phyloP scores from a whole-genome alignment of 2,113 vertebrate genomes.

The Neopipo cinnamomea region DNA sequence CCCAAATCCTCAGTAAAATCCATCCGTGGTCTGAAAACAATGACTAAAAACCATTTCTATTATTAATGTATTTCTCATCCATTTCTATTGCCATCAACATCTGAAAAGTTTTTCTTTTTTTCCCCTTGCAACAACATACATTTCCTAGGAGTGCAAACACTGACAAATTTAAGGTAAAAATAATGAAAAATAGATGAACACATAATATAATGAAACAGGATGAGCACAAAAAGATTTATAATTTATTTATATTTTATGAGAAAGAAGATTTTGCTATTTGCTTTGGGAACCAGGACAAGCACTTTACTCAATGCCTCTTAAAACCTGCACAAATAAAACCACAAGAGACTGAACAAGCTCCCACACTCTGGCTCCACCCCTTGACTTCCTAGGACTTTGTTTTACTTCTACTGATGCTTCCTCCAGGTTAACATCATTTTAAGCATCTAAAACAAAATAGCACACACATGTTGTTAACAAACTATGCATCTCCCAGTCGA shows the following conservation, averaged over 20 bases:
- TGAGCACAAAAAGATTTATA: neutral
- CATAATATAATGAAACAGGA: neutral
- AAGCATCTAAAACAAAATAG: neutral
- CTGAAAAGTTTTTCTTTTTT: neutral
- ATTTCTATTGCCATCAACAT: neutral
- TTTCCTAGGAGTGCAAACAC: neutral
- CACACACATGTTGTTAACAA: neutral
- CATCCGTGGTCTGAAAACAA: neutral
- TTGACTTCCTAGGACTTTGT: neutral
- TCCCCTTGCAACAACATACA: neutral
- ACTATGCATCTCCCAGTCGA: neutral
- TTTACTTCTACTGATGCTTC: neutral
- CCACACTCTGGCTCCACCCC: neutral
- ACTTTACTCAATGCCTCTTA: neutral
- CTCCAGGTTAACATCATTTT: neutral
- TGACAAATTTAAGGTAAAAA: constrained; percentile 1
- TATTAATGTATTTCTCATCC: neutral
- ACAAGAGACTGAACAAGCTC: neutral
- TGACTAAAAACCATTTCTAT: neutral
- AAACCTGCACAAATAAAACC: neutral
- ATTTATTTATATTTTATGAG: constrained; percentile 25
- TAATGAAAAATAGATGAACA: constrained; percentile 12
- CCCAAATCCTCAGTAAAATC: neutral
- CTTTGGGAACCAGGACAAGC: neutral
- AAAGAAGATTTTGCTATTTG: constrained; percentile 2